These are phyloP conservation scores for Gasteruption jaculator DNA, from an alignment of 2,888 invertebrate genomes.

Conservation along the genomic window DNA sequence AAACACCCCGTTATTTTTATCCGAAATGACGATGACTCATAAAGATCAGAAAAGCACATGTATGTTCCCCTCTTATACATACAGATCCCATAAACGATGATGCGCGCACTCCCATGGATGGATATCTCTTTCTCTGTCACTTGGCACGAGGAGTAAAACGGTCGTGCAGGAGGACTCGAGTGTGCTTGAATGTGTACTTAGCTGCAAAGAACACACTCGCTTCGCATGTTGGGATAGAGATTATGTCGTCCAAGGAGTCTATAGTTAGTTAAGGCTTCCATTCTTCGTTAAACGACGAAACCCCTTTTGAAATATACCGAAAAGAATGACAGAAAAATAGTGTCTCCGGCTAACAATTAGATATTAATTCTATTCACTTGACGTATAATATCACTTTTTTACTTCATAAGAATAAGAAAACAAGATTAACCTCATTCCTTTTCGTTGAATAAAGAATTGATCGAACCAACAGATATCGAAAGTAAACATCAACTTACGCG, in stretches of 20 bases:
- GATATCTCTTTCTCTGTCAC: background rate
- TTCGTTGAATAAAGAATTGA: too few relatives aligned
- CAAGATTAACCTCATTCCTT: too few relatives aligned
- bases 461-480: too few relatives aligned
- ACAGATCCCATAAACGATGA: constrained; percentile 5
- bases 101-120: constrained; percentile 3
- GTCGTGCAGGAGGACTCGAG: constrained; percentile 15
- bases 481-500: too few relatives aligned
- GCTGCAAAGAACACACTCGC: constrained; percentile 37
- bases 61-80: constrained; percentile 17
- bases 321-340: constrained; percentile 6
- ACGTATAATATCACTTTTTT: too few relatives aligned
- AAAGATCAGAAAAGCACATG: constrained; percentile 36
- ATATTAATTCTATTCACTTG: constrained; percentile 41
- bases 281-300: constrained; percentile 31
- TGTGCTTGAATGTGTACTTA: constrained; percentile 41
- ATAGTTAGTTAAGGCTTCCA: constrained; percentile 41
- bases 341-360: constrained; percentile 34
- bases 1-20: constrained; percentile 43
- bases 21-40: constrained; percentile 42
- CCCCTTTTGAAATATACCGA: constrained; percentile 1
- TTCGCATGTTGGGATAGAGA: constrained; percentile 37
- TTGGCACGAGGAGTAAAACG: background rate
- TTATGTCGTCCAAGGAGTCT: constrained; percentile 39
- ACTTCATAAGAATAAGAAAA: too few relatives aligned